Evolutionary conservation across 2,113 vertebrate species (phyloP), one percentile per base, ranked within the genome.

Genomic region (Thamnaconus septentrionalis): DNA sequence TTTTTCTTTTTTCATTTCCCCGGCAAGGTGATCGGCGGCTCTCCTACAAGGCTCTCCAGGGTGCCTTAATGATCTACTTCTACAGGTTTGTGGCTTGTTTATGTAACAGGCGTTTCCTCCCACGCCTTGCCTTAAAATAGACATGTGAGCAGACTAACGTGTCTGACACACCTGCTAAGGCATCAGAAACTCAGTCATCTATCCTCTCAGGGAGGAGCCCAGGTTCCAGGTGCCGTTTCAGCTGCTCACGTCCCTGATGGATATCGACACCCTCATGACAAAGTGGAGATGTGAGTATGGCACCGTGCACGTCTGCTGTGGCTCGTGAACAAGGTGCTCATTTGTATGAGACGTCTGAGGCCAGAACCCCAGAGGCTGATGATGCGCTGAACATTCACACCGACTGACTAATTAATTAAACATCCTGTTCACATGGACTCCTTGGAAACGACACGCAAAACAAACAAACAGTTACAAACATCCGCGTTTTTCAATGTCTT

Each of bases 221-320:
- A 91, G 96, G 49, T 98, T 98, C 80, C 97, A 99, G 85, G 94
- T 99, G 61, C 96, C 97, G 1, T 98, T 99, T 83, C 97, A 99
- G 87, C 87, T 99, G 68, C 91, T 99, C 60, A 96, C 92, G 6
- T 95, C 85, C 50, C 93, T 99, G 11, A 99, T 98, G 96, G 96
- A 99, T 51, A 92, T 98, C 0, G 96, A 99, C 78, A 92, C 88
- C 0, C 93, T 98, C 62, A 95, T 98, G 94, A 98, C 96, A 41
- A 99, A 98, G 81, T 99, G 96, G 97, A 94, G 97, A 93, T 97
- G 97, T 99, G 82, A 92, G 97, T 91, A 41, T 41, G 8, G 8
- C 1, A 7, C 7, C 7, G 11, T 51, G 42, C 3, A 7, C 43
- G 4, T 18, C 11, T 18, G 44, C 4, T 43, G 7, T 57, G 46